These are phyloP conservation scores for Monopis laevigella DNA, from an alignment of 2,888 invertebrate species.

Conservation along the genomic window DNA sequence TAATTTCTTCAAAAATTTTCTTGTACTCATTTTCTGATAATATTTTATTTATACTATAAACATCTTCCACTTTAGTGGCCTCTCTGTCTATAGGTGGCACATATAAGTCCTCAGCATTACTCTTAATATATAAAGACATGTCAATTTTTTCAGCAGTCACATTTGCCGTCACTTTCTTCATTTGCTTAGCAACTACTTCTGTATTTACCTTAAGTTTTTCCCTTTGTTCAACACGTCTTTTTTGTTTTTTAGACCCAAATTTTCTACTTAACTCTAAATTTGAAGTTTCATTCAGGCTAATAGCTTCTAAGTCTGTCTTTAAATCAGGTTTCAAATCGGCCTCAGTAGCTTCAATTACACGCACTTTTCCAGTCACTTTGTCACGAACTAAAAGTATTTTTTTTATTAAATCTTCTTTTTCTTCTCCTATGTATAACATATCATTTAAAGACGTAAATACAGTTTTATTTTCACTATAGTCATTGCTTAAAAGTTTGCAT, in stretches of 20 bases:
- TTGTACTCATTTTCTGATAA: constrained; percentile 45
- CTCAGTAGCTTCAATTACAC: constrained; percentile 37
- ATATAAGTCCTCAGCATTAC: constrained; percentile 48
- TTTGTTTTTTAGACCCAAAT: constrained; percentile 72
- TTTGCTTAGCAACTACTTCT: constrained; percentile 63
- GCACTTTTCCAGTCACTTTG: constrained; percentile 41
- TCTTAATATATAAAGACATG: constrained; percentile 34
- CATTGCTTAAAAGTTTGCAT: constrained; percentile 31
- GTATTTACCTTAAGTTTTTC: constrained; percentile 69
- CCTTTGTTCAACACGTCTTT: constrained; percentile 66
- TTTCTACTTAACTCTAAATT: constrained; percentile 62
- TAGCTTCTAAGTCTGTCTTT: constrained; percentile 24
- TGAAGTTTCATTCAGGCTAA: constrained; percentile 31
- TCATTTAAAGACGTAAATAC: constrained; percentile 30
- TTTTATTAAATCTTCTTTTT: constrained; percentile 34
- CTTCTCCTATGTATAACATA: constrained; percentile 40
- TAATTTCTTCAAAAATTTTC: constrained; percentile 36
- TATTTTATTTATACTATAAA: constrained; percentile 53
- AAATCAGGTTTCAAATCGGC: constrained; percentile 30
- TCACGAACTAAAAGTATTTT: constrained; percentile 40
- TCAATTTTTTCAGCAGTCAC: constrained; percentile 39
- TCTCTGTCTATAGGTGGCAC: constrained; percentile 58
- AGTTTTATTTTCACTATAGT: constrained; percentile 26
- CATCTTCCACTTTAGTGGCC: constrained; percentile 45
- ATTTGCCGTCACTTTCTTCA: constrained; percentile 60